Conservation (phyloP, 2,113 vertebrate species). For the Nerophis ophidion region DNA sequence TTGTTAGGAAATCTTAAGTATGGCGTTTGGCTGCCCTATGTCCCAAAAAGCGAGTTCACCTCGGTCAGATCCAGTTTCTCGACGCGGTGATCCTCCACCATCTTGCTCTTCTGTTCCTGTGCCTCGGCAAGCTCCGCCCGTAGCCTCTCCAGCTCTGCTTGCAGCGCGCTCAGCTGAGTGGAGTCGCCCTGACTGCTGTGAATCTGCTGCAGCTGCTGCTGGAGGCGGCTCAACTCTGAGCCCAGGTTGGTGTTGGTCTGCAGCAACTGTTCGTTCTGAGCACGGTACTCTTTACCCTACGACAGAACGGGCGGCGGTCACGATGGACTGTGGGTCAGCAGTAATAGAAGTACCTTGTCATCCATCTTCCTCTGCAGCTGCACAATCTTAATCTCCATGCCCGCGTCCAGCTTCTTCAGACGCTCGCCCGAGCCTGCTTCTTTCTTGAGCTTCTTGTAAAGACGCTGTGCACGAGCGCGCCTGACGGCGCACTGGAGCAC, state of each 20-base stretch:
- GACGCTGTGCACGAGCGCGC: constrained; percentile 71
- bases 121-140: constrained; percentile 73
- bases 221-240: constrained; percentile 78
- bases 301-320: not conserved
- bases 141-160: constrained; percentile 77
- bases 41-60: constrained; percentile 60
- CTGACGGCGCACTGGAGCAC: constrained; percentile 84
- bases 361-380: constrained; percentile 93
- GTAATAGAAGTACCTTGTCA: constrained; percentile 77
- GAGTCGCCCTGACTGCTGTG: constrained; percentile 47
- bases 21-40: not conserved
- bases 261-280: constrained; percentile 76
- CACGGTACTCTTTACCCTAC: constrained; percentile 80
- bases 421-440: constrained; percentile 84
- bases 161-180: constrained; percentile 71
- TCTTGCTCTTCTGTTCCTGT: constrained; percentile 59
- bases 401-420: constrained; percentile 87
- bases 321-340: not conserved
- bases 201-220: constrained; percentile 75
- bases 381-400: constrained; percentile 98
- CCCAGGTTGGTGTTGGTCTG: constrained; percentile 39
- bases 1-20: too few relatives aligned
- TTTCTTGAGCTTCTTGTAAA: constrained; percentile 83
- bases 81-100: constrained; percentile 74
- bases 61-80: constrained; percentile 78